Conservation (phyloP, 1,140 invertebrate species). For the Yoshiicerus persimilis region DNA sequence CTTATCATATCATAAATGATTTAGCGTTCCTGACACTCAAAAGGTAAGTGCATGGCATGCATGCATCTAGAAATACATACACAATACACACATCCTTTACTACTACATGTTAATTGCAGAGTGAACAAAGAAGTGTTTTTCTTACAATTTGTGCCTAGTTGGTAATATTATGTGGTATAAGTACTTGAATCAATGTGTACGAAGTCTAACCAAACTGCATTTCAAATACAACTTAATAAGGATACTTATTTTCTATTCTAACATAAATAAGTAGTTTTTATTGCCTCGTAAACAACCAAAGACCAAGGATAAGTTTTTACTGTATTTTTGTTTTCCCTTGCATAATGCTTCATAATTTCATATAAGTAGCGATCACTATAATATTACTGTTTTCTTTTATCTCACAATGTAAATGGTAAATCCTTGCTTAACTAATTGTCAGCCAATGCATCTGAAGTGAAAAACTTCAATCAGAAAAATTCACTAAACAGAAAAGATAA, state of each 20-base stretch:
- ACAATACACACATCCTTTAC: not conserved
- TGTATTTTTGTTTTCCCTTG: not conserved
- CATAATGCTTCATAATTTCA: too few species aligned
- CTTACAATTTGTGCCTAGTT: not conserved
- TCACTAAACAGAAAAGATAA: not conserved
- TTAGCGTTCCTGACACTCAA: not conserved
- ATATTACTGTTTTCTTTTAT: too few species aligned
- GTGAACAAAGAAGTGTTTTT: not conserved
- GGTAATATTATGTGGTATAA: not conserved
- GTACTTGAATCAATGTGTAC: not conserved
- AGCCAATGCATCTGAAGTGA: not conserved
- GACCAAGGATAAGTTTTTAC: not conserved
- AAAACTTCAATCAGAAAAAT: not conserved
- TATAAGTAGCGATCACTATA: too few species aligned
- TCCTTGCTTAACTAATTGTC: not conserved
- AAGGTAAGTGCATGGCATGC: not conserved
- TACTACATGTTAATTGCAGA: not conserved
- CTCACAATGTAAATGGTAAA: too few species aligned
- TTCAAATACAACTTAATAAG: not conserved
- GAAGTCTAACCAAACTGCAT: not conserved
- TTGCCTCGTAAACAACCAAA: not conserved
- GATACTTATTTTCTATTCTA: not conserved
- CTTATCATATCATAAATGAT: not conserved
- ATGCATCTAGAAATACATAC: not conserved
- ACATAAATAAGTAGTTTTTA: not conserved